Conservation (phyloP, 2,113 vertebrate genomes). For the Nanorana parkeri region DNA sequence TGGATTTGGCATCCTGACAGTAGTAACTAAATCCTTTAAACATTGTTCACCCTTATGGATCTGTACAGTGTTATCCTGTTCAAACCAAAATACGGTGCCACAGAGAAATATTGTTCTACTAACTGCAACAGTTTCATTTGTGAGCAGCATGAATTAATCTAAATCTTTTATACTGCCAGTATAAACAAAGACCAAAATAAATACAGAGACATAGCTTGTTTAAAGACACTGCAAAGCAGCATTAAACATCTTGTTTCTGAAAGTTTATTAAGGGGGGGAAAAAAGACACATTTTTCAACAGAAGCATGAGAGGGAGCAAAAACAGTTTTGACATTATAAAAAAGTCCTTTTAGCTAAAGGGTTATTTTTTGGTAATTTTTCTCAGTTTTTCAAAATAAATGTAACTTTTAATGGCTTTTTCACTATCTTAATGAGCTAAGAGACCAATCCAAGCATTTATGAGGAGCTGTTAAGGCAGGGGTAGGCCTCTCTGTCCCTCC, state of each 20-base stretch:
- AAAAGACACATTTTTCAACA: conserved; percentile 35
- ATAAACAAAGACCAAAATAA: conserved; percentile 55
- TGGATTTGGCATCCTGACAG: conserved; percentile 52
- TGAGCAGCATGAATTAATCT: conserved; percentile 54
- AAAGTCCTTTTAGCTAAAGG: conserved; percentile 28
- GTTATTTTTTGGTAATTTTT: conserved; percentile 23
- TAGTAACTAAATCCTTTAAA: conserved; percentile 53
- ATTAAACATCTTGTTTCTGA: conserved; percentile 51
- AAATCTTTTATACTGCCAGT: conserved; percentile 54
- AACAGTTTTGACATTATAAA: conserved; percentile 44
- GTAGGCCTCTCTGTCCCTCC: too few relatives aligned
- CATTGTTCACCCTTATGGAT: conserved; percentile 48
- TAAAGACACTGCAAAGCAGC: conserved; percentile 45
- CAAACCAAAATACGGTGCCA: conserved; percentile 54
- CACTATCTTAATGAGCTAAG: not conserved
- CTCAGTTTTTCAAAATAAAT: conserved; percentile 21
- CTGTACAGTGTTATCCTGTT: conserved; percentile 53
- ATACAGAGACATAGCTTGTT: conserved; percentile 52
- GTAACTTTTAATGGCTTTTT: conserved; percentile 22
- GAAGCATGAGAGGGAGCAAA: conserved; percentile 31
- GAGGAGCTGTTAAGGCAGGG: not conserved
- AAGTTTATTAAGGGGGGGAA: conserved; percentile 48
- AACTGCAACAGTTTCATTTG: conserved; percentile 34
- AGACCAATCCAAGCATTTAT: not conserved
- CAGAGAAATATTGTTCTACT: conserved; percentile 57